Evolutionary conservation across 1,140 invertebrate genomes (phyloP).

Genomic region (Hylaeus volcanicus): DNA sequence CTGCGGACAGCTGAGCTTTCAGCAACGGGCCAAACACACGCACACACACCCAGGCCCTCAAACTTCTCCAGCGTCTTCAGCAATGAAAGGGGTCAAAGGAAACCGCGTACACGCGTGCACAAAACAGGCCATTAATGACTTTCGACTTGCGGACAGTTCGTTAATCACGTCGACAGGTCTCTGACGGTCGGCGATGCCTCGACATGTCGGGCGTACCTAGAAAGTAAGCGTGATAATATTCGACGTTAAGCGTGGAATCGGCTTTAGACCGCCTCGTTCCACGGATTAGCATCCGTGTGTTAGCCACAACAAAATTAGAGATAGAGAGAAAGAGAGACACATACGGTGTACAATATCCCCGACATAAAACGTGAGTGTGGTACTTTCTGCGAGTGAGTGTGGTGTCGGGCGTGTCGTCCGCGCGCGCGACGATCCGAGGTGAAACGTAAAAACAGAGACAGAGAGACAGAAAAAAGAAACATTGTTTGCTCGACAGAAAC

Average conservation of each 20-base stretch:
- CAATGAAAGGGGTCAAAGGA: slow-evolving; percentile 11
- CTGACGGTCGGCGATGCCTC: slow-evolving; percentile 22
- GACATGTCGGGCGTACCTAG: slow-evolving; percentile 43
- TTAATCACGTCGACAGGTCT: slow-evolving; percentile 37
- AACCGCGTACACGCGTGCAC: background rate
- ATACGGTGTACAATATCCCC: slow-evolving; percentile 51
- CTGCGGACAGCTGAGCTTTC: too few species aligned
- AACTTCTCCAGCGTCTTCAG: background rate
- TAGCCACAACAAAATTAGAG: slow-evolving; percentile 59
- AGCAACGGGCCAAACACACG: too few species aligned
- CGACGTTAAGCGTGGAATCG: slow-evolving; percentile 56
- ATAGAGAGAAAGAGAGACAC: slow-evolving; percentile 9
- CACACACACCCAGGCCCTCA: too few species aligned
- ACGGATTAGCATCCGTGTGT: slow-evolving; percentile 65
- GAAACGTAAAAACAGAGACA: slow-evolving; percentile 53
- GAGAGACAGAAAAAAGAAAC: background rate
- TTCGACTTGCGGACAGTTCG: slow-evolving; percentile 51
- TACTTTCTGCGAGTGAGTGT: slow-evolving; percentile 42
- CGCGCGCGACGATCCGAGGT: slow-evolving; percentile 51
- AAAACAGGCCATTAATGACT: slow-evolving; percentile 47
- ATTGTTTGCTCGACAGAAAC: background rate
- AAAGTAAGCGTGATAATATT: slow-evolving; percentile 55
- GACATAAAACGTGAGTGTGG: slow-evolving; percentile 45
- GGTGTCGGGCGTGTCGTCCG: slow-evolving; percentile 46
- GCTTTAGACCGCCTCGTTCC: slow-evolving; percentile 43